Evolutionary conservation across 2,113 vertebrate species (phyloP).

Genomic region (Tetrao urogallus): DNA sequence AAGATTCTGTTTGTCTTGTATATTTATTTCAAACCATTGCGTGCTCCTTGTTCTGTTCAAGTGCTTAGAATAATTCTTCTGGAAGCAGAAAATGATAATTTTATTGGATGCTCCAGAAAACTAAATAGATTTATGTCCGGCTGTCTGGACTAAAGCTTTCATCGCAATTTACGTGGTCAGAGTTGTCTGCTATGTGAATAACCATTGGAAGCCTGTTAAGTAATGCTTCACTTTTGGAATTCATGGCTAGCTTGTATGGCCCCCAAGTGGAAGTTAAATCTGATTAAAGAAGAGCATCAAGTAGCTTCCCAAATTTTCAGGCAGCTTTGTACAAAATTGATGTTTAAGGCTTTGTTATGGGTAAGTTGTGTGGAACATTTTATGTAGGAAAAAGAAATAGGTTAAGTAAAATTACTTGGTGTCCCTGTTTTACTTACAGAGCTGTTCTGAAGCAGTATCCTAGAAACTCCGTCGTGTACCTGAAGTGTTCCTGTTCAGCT

Average conservation of each 20-base stretch:
- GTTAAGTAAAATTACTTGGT: conserved; percentile 67
- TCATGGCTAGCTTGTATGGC: not conserved
- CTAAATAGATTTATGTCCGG: conserved; percentile 3
- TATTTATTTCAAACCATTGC: not conserved
- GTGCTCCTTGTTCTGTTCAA: not conserved
- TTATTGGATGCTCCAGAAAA: conserved; percentile 5
- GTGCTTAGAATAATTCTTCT: conserved; percentile 10
- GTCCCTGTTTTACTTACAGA: conserved; percentile 56
- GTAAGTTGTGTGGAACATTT: conserved; percentile 26
- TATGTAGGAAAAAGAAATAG: conserved; percentile 12
- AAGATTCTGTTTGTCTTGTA: not conserved
- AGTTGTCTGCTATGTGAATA: conserved; percentile 2
- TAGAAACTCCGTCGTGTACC: conserved; percentile 53
- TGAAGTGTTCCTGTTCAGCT: conserved; percentile 49
- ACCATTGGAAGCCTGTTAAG: not conserved
- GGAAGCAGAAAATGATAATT: conserved; percentile 17
- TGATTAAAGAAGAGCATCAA: not conserved
- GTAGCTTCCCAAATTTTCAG: not conserved
- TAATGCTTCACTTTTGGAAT: not conserved
- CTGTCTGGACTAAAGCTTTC: conserved; percentile 20
- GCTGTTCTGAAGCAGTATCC: conserved; percentile 47
- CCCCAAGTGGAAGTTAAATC: not conserved
- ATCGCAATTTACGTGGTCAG: not conserved
- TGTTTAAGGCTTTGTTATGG: conserved; percentile 24
- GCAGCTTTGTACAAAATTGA: not conserved